Percentiles rank a stretch among this genome's conserved stretches.
phyloP scores from a whole-genome alignment of 2,113 vertebrate species.

The Clarias macrocephalus region DNA sequence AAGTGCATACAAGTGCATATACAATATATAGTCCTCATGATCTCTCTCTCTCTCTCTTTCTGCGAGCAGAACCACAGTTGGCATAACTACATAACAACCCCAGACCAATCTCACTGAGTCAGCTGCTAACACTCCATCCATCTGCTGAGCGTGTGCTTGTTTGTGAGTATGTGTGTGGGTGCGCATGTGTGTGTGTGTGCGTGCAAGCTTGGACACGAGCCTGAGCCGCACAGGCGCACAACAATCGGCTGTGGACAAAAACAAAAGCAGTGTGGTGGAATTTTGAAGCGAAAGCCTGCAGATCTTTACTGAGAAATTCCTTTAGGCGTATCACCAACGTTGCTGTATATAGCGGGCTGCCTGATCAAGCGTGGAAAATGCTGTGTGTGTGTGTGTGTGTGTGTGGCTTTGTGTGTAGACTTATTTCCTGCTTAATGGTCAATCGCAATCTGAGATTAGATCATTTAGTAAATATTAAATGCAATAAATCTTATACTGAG shows the following conservation, averaged over 20 bases:
- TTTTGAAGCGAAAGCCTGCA: conserved; percentile 13
- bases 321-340: neutral
- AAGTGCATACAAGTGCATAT: neutral
- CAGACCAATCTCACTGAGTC: conserved; percentile 48
- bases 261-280: conserved; percentile 20
- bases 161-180: neutral
- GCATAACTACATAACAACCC: conserved; percentile 50
- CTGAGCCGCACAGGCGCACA: conserved; percentile 8
- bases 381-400: neutral
- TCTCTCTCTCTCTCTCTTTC: conserved; percentile 28
- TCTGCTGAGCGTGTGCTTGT: conserved; percentile 39
- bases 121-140: conserved; percentile 52
- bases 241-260: conserved; percentile 22
- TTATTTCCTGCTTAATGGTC: neutral
- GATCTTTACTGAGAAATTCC: conserved; percentile 17
- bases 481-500: neutral
- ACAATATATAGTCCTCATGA: neutral
- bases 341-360: conserved; percentile 2
- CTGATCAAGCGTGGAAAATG: neutral
- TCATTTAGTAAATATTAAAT: neutral
- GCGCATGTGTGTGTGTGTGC: conserved; percentile 20
- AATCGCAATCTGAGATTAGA: neutral
- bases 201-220: conserved; percentile 8
- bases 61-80: conserved; percentile 44
- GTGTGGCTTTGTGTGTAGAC: neutral